Base-by-base conservation (phyloP, 1,140 invertebrate genomes). In the Subanguina moxae region DNA sequence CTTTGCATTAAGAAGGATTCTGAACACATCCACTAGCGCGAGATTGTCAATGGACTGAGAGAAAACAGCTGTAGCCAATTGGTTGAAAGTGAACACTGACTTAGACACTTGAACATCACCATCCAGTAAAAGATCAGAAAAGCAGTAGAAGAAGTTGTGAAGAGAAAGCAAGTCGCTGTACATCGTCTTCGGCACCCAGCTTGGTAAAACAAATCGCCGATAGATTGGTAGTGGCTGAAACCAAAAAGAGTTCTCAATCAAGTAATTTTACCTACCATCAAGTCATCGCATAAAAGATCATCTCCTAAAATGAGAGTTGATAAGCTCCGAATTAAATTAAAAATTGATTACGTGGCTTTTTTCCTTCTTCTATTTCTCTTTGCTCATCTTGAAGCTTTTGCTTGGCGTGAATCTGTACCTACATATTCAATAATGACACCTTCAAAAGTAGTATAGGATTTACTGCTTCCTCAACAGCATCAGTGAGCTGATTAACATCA, bases 231-330 rank as follows among this genome's bases (percentile, higher is more conserved):
- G 48, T 1, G 71, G 72, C 71, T 71, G 19, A 52, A 64, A 66
- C 28, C 15, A 8, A 15, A 65, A n/a, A 45, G 43, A 45, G 43
- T n/a, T 11, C n/a, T 45, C 43, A 45, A 13, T 13, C 43, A 45
- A 45, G n/a, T 45, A 45, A 45, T 45, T 45, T 13, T 45, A 45
- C n/a, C 11, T 45, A 45, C 43, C 61, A 69, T 62, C 25, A 73
- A 57, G 38, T 73, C 71, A 46, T 73, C 71, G 38, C 71, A 73
- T 15, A 45, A 17, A 11, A 73, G 32, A 57, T 73, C 71, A 56
- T 73, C 71, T n/a, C n/a, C n/a, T n/a, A n/a, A n/a, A n/a, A n/a
- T n/a, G n/a, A n/a, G n/a, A n/a, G 15, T 48, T 42, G 38, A 43
- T 42, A 21, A 27, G 43, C 0, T 45, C 42, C n/a, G 46, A n/a